Base-by-base conservation (phyloP, 1,140 invertebrate species). In the Pissodes strobi region DNA sequence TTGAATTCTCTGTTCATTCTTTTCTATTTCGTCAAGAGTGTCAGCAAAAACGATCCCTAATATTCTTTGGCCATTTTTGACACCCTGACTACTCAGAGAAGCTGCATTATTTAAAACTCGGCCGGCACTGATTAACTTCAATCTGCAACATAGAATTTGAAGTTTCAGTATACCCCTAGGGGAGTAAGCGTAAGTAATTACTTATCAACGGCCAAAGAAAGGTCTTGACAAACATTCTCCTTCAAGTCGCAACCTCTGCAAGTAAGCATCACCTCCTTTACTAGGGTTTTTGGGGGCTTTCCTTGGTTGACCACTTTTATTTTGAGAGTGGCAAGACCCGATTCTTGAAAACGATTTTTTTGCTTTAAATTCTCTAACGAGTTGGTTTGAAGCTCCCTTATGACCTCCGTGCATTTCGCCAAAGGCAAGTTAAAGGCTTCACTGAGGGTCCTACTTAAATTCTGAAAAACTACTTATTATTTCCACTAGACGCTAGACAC, bases 71-170 rank as follows among this genome's bases (percentile, higher is more conserved):
- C 87, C 87, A 79, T 90, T 89, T 77, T 85, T 84, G 10, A 88
- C 72, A 45, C 82, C 80, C 72, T 90, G 88, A 17, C 76, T 75
- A 6, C 77, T 69, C 2, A 91, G 71, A 3, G 73, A 79, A 21
- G 70, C 53, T 6, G 78, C 73, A 49, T 83, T 77, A n/a, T 82
- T 79, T n/a, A 91, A 75, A 10, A 91, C 82, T 73, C 81, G 82
- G 1, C 89, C 89, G 63, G 81, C 80, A 52, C 79, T 80, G 70
- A 90, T 91, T 9, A 90, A 76, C 68, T 90, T 90, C 0, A 91
- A 70, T 64, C 86, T 86, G 71, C n/a, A 74, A 67, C n/a, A n/a
- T n/a, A n/a, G 23, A 9, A 57, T 15, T 27, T 30, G 17, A 23
- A 23, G n/a, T n/a, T n/a, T n/a, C n/a, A n/a, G n/a, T n/a, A n/a